Percentiles rank a stretch among this genome's conserved stretches.
phyloP scores from a whole-genome alignment of 2,888 invertebrate genomes.

The Peribatodes rhomboidaria region DNA sequence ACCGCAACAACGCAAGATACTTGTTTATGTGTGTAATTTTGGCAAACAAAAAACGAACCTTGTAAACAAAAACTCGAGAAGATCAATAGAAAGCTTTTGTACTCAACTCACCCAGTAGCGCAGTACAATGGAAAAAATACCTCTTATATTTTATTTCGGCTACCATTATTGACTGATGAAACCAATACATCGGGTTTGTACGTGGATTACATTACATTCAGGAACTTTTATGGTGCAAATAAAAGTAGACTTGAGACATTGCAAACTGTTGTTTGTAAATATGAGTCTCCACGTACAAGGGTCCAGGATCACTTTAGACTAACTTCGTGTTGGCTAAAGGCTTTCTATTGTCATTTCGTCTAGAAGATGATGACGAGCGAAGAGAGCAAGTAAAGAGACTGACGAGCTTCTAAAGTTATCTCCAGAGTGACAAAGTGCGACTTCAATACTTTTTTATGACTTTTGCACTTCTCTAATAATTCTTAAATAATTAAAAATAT shows the following conservation, averaged over 20 bases:
- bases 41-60: constrained; percentile 22
- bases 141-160: constrained; percentile 12
- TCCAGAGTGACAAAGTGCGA: too few relatives aligned
- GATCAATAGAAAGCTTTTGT: constrained; percentile 25
- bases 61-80: constrained; percentile 28
- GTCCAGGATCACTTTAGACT: too few relatives aligned
- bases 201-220: constrained; percentile 7
- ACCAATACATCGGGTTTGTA: constrained; percentile 7
- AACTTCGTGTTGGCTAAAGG: too few relatives aligned
- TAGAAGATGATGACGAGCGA: too few relatives aligned
- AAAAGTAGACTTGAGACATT: neutral
- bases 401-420: too few relatives aligned
- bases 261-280: neutral
- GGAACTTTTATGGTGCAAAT: neutral
- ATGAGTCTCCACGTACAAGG: too few relatives aligned
- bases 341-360: too few relatives aligned
- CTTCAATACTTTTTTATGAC: too few relatives aligned
- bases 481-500: too few relatives aligned
- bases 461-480: too few relatives aligned
- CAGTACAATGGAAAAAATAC: constrained; percentile 16
- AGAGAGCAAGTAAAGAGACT: too few relatives aligned
- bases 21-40: constrained; percentile 33
- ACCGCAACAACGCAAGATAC: constrained; percentile 32
- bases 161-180: constrained; percentile 16
- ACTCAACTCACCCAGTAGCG: constrained; percentile 6